Evolutionary conservation across 1,140 invertebrate genomes (phyloP).

Genomic region (Achatina immaculata): DNA sequence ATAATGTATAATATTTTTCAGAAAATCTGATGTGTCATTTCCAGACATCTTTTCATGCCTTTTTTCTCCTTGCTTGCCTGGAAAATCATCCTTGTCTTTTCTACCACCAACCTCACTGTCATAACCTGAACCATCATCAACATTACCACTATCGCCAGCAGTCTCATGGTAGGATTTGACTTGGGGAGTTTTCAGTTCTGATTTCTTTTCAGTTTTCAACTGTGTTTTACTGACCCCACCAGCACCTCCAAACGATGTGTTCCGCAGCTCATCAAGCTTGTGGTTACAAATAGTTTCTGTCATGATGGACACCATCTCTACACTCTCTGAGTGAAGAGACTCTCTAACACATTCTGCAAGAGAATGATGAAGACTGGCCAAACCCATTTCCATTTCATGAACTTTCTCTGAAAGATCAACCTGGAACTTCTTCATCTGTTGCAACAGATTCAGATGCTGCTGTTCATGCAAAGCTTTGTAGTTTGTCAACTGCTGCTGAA

Average conservation of each 20-base stretch:
- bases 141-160: background rate
- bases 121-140: background rate
- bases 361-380: background rate
- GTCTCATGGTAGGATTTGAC: too few relatives aligned
- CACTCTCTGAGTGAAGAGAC: background rate
- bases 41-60: too few relatives aligned
- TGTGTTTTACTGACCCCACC: background rate
- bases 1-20: background rate
- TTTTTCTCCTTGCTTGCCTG: background rate
- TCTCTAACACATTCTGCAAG: background rate
- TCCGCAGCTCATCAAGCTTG: background rate
- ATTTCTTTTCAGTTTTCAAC: background rate
- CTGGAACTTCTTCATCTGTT: background rate
- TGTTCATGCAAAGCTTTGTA: background rate
- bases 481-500: background rate
- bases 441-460: background rate
- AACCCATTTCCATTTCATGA: background rate
- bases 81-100: background rate
- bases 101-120: background rate
- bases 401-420: background rate
- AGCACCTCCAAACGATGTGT: too few relatives aligned
- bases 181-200: too few relatives aligned
- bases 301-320: background rate
- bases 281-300: slow-evolving; percentile 2
- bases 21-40: background rate